Evolutionary conservation across 2,797 vertebrate genomes (phyloP).

Genomic region (Rhyacichthys aspro): DNA sequence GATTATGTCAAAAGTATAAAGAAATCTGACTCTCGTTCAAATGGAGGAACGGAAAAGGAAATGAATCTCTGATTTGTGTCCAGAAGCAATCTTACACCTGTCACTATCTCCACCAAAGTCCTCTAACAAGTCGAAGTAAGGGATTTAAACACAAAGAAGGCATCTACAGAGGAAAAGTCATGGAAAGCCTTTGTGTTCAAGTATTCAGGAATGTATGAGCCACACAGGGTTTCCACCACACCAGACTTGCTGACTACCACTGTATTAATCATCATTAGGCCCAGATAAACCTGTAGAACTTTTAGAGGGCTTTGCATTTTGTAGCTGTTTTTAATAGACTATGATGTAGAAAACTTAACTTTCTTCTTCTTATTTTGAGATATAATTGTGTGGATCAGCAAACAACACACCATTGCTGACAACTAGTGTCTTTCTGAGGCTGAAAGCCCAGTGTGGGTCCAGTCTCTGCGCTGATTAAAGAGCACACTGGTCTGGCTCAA

Average conservation of each 20-base stretch:
- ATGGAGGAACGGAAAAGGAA: not conserved
- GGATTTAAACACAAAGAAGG: constrained; percentile 24
- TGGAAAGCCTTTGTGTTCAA: constrained; percentile 49
- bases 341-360: constrained; percentile 52
- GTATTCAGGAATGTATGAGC: constrained; percentile 51
- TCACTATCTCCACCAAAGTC: not conserved
- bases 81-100: constrained; percentile 12
- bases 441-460: constrained; percentile 56
- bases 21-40: not conserved
- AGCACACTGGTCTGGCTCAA: constrained; percentile 51
- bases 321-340: constrained; percentile 37
- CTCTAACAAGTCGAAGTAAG: constrained; percentile 11
- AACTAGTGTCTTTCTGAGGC: constrained; percentile 70
- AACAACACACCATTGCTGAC: constrained; percentile 63
- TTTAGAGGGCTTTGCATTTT: constrained; percentile 57
- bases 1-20: constrained; percentile 25
- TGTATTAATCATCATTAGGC: constrained; percentile 64
- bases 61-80: constrained; percentile 4
- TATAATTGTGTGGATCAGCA: constrained; percentile 61
- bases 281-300: constrained; percentile 50
- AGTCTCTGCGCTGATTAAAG: constrained; percentile 68
- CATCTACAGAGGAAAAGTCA: constrained; percentile 36
- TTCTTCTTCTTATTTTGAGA: constrained; percentile 60
- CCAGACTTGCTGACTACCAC: constrained; percentile 59
- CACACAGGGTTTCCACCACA: constrained; percentile 53